These are phyloP conservation scores for Aplodontia rufa DNA, from an alignment of 2,113 vertebrate species.

Conservation along the genomic window DNA sequence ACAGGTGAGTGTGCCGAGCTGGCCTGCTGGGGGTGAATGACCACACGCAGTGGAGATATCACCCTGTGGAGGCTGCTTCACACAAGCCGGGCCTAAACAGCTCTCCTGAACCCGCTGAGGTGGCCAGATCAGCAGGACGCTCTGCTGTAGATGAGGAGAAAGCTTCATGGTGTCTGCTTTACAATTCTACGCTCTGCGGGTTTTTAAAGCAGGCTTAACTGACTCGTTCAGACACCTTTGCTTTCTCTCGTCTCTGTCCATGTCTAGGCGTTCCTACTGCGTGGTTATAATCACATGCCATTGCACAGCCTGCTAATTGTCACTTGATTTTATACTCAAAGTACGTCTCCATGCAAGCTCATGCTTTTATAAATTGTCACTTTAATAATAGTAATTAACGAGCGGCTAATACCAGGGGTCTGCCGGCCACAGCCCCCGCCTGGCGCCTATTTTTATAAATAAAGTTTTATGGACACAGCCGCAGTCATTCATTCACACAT, in stretches of 20 bases:
- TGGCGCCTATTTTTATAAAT: neutral
- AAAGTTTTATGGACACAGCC: conserved; percentile 44
- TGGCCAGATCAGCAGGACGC: neutral
- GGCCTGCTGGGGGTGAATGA: neutral
- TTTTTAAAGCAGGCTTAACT: neutral
- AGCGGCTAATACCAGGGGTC: neutral
- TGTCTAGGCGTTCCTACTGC: neutral
- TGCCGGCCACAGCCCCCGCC: neutral
- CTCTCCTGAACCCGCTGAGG: neutral
- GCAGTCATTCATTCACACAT: neutral
- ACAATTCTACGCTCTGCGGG: neutral
- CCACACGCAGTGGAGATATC: neutral
- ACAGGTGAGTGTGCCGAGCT: neutral
- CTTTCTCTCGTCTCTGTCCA: neutral
- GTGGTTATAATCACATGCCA: neutral
- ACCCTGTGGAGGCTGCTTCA: neutral
- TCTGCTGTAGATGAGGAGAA: neutral
- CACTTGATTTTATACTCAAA: neutral
- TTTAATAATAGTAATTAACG: neutral
- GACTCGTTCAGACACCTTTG: neutral
- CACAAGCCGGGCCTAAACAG: neutral
- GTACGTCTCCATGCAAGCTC: neutral
- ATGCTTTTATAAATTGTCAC: neutral
- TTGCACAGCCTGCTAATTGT: neutral
- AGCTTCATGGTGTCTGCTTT: neutral